Percentiles rank a stretch among this genome's conserved stretches.
Conservation (phyloP, 2,888 invertebrate genomes). For the Homarus gammarus region DNA sequence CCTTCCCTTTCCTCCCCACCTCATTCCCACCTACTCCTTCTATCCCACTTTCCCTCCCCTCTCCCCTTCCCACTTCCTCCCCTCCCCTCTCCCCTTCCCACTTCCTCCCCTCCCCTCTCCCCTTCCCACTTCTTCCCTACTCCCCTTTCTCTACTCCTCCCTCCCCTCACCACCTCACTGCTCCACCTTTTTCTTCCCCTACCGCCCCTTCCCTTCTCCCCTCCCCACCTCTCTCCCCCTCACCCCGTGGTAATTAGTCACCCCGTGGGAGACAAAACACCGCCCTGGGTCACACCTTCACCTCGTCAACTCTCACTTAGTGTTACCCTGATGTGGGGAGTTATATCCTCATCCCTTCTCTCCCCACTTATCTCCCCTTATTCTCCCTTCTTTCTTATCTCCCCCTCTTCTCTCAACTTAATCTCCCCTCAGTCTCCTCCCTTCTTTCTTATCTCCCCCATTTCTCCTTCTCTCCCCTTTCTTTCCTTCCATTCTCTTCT, state of each 20-base stretch:
- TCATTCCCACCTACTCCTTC: no score
- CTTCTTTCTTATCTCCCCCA: not conserved
- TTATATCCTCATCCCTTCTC: not conserved
- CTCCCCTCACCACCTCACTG: no score
- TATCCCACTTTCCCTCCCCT: no score
- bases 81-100: not conserved
- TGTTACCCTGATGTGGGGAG: no score
- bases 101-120: no score
- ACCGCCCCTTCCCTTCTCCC: not conserved
- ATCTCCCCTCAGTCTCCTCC: not conserved
- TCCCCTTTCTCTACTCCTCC: no score
- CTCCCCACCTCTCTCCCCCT: not conserved
- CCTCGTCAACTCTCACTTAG: no score
- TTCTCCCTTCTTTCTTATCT: not conserved
- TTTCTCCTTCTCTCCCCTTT: not conserved
- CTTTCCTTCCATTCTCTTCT: not conserved
- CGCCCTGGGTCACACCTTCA: no score
- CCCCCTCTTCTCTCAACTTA: not conserved
- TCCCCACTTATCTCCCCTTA: not conserved
- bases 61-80: not conserved
- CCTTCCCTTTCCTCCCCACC: no score
- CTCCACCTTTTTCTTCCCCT: not conserved
- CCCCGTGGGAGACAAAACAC: no score
- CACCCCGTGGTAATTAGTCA: no score
- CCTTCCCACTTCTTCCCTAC: no score